Evolutionary conservation across 2,797 vertebrate species (phyloP).

Genomic region (Betta splendens): DNA sequence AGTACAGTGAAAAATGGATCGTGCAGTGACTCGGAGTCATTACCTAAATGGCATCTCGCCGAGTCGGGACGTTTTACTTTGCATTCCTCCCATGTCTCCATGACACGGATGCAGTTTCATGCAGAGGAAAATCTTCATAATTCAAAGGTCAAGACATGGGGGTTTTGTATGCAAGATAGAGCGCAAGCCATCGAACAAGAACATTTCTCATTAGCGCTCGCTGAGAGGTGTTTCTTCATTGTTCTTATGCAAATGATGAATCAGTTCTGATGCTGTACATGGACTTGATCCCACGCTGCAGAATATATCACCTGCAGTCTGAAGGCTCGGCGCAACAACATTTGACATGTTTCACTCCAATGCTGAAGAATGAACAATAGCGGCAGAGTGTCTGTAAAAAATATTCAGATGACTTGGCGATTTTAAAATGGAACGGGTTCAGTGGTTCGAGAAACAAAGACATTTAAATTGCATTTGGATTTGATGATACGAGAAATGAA

Average conservation of each 20-base stretch:
- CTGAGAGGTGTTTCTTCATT: conserved; percentile 47
- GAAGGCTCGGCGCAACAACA: background rate
- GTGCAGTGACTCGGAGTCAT: conserved; percentile 1
- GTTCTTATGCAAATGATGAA: conserved; percentile 58
- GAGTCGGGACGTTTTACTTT: conserved; percentile 11
- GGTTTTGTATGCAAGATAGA: conserved; percentile 41
- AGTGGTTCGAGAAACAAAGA: background rate
- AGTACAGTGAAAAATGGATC: background rate
- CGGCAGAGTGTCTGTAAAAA: background rate
- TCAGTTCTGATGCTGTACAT: conserved; percentile 32
- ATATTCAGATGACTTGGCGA: background rate
- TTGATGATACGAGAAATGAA: background rate
- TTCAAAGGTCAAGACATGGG: conserved; percentile 56
- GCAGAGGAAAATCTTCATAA: conserved; percentile 26
- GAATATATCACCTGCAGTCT: conserved; percentile 32
- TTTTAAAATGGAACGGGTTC: conserved; percentile 1
- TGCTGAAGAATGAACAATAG: background rate
- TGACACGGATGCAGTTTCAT: conserved; percentile 26
- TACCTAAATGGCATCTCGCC: conserved; percentile 14
- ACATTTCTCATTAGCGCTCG: conserved; percentile 51
- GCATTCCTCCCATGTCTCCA: conserved; percentile 17
- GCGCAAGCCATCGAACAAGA: conserved; percentile 46
- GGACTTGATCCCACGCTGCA: conserved; percentile 20
- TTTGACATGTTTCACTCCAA: background rate
- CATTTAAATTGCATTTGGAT: background rate